Evolutionary conservation across 1,140 invertebrate species (phyloP).

Genomic region (Phortica variegata): DNA sequence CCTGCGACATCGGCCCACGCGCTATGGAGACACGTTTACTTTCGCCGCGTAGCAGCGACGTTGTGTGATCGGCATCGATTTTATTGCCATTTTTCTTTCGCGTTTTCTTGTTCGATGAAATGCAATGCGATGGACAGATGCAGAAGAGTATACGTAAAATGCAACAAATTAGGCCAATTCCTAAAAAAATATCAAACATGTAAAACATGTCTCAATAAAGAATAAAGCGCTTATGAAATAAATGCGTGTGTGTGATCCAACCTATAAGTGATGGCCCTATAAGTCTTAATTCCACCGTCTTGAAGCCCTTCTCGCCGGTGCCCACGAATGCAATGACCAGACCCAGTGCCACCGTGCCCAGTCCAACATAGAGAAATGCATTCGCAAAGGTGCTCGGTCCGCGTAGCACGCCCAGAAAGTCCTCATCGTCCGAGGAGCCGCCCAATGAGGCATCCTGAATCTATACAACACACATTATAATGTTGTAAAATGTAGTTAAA

Average conservation of each 20-base stretch:
- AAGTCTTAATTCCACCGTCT: constrained; percentile 77
- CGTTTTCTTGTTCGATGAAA: constrained; percentile 50
- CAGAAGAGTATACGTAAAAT: constrained; percentile 64
- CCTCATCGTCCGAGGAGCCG: constrained; percentile 57
- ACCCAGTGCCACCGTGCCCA: constrained; percentile 77
- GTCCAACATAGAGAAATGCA: constrained; percentile 79
- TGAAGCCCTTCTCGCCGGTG: constrained; percentile 86
- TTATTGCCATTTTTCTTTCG: constrained; percentile 55
- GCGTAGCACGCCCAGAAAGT: constrained; percentile 59
- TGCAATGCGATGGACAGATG: constrained; percentile 63
- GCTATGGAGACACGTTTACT: constrained; percentile 54
- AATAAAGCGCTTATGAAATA: neutral
- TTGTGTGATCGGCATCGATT: constrained; percentile 56
- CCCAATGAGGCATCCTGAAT: constrained; percentile 56
- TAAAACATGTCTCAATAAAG: neutral
- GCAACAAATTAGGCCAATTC: constrained; percentile 63
- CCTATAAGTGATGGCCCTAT: constrained; percentile 77
- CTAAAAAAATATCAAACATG: constrained; percentile 14
- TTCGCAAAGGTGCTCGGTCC: constrained; percentile 70
- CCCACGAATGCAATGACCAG: constrained; percentile 85
- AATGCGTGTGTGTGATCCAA: constrained; percentile 21
- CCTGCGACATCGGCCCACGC: constrained; percentile 40
- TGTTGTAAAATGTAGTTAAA: neutral
- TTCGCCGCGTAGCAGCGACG: constrained; percentile 49
- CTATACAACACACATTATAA: constrained; percentile 13